Percentiles rank a stretch among this genome's conserved stretches.
phyloP scores from a whole-genome alignment of 1,140 invertebrate genomes.

The Pseudachorutes palmiensis region DNA sequence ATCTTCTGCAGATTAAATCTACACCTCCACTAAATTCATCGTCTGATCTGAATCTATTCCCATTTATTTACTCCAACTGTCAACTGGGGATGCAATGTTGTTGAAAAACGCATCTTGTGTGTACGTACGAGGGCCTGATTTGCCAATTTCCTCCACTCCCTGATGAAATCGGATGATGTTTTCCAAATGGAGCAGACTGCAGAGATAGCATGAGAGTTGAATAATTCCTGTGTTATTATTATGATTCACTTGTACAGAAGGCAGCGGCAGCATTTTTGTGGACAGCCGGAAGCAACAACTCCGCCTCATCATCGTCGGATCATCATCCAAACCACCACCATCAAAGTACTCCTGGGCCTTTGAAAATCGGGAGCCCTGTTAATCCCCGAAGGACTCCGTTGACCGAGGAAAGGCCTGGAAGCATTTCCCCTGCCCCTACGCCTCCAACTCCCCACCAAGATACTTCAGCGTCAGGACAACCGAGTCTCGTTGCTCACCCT shows the following conservation, averaged over 20 bases:
- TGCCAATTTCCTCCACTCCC: too few species aligned
- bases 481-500: neutral
- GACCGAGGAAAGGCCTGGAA: constrained; percentile 18
- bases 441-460: constrained; percentile 16
- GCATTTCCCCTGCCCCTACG: constrained; percentile 22
- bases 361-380: neutral
- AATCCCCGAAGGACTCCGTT: neutral
- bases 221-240: too few species aligned
- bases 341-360: neutral
- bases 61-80: too few species aligned
- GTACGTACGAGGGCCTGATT: too few species aligned
- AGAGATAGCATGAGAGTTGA: too few species aligned
- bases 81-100: too few species aligned
- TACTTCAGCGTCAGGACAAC: neutral
- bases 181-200: neutral
- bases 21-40: too few species aligned
- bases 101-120: too few species aligned
- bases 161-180: too few species aligned
- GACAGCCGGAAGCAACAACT: constrained; percentile 20
- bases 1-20: too few species aligned
- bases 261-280: constrained; percentile 25
- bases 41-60: too few species aligned
- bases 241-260: constrained; percentile 20
- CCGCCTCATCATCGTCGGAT: constrained; percentile 18
- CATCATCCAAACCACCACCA: constrained; percentile 20